These are phyloP conservation scores for Calyptomena viridis DNA, from an alignment of 2,113 vertebrate species.

Conservation along the genomic window DNA sequence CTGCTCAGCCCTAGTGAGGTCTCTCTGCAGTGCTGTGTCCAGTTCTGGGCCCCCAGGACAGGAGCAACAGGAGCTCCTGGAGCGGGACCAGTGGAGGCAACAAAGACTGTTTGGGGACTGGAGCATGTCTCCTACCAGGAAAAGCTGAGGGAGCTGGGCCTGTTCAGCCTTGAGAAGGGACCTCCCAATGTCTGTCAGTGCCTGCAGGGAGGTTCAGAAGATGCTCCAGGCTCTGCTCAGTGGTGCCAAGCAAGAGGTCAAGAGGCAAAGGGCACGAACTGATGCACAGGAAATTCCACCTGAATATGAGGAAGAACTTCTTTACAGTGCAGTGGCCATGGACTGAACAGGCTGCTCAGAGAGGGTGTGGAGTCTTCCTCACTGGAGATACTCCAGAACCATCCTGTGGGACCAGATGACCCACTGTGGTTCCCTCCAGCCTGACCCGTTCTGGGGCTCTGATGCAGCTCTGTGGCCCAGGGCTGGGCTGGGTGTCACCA, in stretches of 20 bases:
- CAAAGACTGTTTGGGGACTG: neutral
- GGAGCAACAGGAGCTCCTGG: neutral
- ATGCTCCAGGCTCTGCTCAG: neutral
- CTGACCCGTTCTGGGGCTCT: neutral
- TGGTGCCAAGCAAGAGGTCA: neutral
- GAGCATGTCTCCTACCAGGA: neutral
- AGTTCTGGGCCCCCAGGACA: neutral
- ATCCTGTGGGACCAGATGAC: neutral
- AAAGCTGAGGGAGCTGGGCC: neutral
- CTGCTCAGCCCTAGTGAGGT: neutral
- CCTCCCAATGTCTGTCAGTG: neutral
- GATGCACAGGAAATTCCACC: neutral
- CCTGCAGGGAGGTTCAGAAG: neutral
- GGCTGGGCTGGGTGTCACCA: neutral
- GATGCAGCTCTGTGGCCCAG: neutral
- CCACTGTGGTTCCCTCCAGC: neutral
- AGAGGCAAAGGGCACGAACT: neutral
- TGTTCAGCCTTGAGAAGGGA: neutral
- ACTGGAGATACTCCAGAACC: neutral
- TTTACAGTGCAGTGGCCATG: neutral
- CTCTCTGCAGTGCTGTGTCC: neutral
- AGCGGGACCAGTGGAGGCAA: neutral
- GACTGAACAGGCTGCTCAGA: neutral
- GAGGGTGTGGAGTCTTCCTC: neutral
- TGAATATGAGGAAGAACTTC: neutral